A percentile compares a stretch with the other conserved stretches of the same genome.
Conservation (phyloP, 2,113 vertebrate genomes). For the Ptilonorhynchus violaceus region DNA sequence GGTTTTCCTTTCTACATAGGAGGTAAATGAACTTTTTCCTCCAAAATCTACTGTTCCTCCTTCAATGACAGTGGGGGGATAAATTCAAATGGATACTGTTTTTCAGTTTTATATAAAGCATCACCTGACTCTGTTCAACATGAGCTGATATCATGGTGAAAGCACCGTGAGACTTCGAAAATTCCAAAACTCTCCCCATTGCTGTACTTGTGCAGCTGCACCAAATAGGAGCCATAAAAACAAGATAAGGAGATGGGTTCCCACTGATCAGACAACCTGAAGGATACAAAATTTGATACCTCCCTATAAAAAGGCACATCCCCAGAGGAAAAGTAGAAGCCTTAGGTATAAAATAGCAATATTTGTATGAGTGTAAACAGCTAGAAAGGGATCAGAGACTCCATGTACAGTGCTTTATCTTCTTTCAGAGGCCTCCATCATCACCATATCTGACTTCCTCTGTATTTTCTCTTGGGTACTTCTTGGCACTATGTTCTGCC, state of each 20-base stretch:
- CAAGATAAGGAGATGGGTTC: not conserved
- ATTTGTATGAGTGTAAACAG: not conserved
- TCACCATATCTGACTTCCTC: not conserved
- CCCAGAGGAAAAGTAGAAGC: not conserved
- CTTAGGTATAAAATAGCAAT: not conserved
- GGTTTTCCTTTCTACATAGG: not conserved
- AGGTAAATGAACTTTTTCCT: not conserved
- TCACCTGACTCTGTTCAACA: not conserved
- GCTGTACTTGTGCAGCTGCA: not conserved
- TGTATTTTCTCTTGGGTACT: slow-evolving; percentile 18
- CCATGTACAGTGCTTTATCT: not conserved
- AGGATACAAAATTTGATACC: not conserved
- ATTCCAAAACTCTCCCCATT: not conserved
- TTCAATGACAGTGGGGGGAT: not conserved
- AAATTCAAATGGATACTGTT: not conserved
- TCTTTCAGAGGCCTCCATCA: not conserved
- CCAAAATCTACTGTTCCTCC: not conserved
- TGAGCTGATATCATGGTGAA: not conserved
- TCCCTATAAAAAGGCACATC: not conserved
- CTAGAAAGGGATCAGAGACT: not conserved
- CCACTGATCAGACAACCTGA: not conserved
- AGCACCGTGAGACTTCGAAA: not conserved
- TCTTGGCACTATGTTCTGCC: not conserved
- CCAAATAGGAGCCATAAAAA: not conserved
- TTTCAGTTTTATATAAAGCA: not conserved